phyloP scores from a whole-genome alignment of 2,113 vertebrate species.

The Bungarus multicinctus region DNA sequence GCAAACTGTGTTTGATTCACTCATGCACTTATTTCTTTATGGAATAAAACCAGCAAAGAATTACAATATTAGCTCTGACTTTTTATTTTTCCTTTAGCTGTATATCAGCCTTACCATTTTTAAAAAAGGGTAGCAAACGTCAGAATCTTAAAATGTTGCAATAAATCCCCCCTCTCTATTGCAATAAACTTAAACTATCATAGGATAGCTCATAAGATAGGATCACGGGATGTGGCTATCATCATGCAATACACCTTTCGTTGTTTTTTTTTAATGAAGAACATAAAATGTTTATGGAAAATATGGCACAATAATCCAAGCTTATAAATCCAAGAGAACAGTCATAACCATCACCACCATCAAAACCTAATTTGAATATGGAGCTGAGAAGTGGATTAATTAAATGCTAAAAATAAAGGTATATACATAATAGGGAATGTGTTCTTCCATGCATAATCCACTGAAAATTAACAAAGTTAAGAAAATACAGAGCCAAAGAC shows the following conservation, averaged over 20 bases:
- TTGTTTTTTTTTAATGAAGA: background rate
- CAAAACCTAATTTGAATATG: background rate
- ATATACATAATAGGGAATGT: constrained; percentile 9
- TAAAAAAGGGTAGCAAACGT: background rate
- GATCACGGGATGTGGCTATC: background rate
- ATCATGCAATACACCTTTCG: background rate
- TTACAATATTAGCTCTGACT: background rate
- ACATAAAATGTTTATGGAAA: background rate
- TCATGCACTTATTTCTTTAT: background rate
- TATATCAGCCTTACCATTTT: background rate
- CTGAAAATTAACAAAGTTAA: background rate
- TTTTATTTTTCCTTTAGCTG: background rate
- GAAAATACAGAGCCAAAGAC: constrained; percentile 12
- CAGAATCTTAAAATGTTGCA: background rate
- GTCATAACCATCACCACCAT: background rate
- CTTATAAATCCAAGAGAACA: background rate
- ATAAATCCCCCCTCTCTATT: background rate
- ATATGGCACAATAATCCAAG: constrained; percentile 7
- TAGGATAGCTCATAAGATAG: background rate
- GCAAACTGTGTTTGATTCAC: background rate
- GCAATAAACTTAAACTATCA: background rate
- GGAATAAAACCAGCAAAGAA: background rate
- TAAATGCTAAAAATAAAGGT: constrained; percentile 4
- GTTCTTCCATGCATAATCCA: background rate
- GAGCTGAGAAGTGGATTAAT: constrained; percentile 35